A percentile compares a stretch with the other conserved stretches of the same genome.
Conservation (phyloP, 2,113 vertebrate species). For the Tupaia chinensis region DNA sequence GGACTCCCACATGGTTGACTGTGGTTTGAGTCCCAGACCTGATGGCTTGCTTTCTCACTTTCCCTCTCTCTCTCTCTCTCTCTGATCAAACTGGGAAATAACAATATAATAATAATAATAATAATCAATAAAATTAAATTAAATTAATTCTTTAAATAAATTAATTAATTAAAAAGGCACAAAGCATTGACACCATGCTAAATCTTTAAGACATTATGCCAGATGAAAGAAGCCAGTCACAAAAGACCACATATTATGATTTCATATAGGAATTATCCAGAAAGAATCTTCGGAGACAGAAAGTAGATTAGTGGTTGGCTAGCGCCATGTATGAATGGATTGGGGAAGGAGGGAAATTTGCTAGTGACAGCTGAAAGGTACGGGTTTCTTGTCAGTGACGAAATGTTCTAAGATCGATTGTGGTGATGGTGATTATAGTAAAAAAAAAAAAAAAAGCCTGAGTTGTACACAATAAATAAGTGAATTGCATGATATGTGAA, state of each 20-base stretch:
- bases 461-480: not conserved
- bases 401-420: constrained; percentile 27
- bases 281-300: not conserved
- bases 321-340: not conserved
- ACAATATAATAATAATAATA: not conserved
- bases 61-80: no score
- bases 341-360: not conserved
- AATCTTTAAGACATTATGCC: not conserved
- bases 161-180: not conserved
- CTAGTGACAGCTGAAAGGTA: not conserved
- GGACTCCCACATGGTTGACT: no score
- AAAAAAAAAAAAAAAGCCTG: not conserved
- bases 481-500: not conserved
- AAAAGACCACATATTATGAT: not conserved
- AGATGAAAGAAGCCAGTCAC: not conserved
- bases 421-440: not conserved
- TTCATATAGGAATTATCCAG: not conserved
- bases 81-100: no score
- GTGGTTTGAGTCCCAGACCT: no score
- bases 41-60: no score
- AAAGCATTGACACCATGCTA: not conserved
- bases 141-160: not conserved
- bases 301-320: not conserved
- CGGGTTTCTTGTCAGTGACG: not conserved
- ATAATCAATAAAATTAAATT: not conserved